phyloP scores from a whole-genome alignment of 64 coral and sea anemone species.

The Porites australiensis region DNA sequence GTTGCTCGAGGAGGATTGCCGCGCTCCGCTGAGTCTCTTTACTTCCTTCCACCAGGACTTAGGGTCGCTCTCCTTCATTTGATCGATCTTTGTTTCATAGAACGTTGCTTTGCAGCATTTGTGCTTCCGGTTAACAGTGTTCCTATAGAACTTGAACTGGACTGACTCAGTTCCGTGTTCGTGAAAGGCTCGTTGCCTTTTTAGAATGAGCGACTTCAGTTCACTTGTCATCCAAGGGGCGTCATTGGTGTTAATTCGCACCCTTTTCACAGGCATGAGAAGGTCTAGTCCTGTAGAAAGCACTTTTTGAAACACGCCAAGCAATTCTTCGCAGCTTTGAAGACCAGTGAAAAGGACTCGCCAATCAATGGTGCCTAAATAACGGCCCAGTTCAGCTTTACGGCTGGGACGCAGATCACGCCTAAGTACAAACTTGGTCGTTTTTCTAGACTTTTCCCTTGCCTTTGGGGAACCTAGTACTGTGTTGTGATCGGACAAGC shows the following conservation, averaged over 20 bases:
- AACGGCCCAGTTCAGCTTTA: slow-evolving; percentile 52
- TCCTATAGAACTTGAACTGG: slow-evolving; percentile 64
- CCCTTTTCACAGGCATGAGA: slow-evolving; percentile 7
- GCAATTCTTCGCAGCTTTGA: slow-evolving; percentile 42
- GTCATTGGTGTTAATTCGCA: slow-evolving; percentile 42
- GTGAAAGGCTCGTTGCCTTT: slow-evolving; percentile 59
- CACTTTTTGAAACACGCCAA: slow-evolving; percentile 36
- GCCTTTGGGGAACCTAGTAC: not conserved
- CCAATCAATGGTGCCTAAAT: slow-evolving; percentile 36
- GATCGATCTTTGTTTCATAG: no score
- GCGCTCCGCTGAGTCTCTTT: slow-evolving; percentile 52
- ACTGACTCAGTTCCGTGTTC: slow-evolving; percentile 45
- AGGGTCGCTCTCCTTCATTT: slow-evolving; percentile 48
- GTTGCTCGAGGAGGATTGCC: slow-evolving; percentile 1
- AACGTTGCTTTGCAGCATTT: slow-evolving; percentile 45
- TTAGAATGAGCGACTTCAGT: slow-evolving; percentile 63
- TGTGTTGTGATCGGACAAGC: slow-evolving; percentile 26
- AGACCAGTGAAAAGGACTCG: slow-evolving; percentile 20
- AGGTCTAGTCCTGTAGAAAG: slow-evolving; percentile 39
- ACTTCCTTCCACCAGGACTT: slow-evolving; percentile 63
- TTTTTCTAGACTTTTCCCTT: slow-evolving; percentile 45
- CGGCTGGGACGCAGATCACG: slow-evolving; percentile 24
- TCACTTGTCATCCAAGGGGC: slow-evolving; percentile 55
- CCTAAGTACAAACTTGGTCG: slow-evolving; percentile 33
- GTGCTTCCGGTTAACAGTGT: slow-evolving; percentile 50